Percentiles rank a stretch among this genome's conserved stretches.
phyloP scores from a whole-genome alignment of 2,888 invertebrate genomes.

The Amblyjoppa fuscipennis region DNA sequence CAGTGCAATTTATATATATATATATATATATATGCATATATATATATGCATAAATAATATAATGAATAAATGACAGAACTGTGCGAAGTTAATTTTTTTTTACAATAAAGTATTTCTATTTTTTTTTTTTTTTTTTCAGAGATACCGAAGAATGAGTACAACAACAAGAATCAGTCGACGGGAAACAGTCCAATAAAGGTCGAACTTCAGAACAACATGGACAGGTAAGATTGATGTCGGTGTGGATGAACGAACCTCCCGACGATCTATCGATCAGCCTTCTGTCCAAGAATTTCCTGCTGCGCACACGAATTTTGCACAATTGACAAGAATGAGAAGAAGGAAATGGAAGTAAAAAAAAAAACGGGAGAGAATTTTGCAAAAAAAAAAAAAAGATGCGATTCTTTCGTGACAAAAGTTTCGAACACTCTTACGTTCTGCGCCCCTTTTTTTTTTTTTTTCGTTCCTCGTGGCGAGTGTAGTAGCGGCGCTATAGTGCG shows the following conservation, averaged over 20 bases:
- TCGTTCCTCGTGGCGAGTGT: constrained; percentile 8
- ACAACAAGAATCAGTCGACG: constrained; percentile 90
- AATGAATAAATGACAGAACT: constrained; percentile 1
- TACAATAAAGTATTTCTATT: constrained; percentile 38
- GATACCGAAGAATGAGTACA: constrained; percentile 96
- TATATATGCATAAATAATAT: background rate
- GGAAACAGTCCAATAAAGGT: constrained; percentile 95
- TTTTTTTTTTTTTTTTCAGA: constrained; percentile 89
- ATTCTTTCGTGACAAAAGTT: constrained; percentile 42
- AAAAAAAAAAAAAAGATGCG: constrained; percentile 32
- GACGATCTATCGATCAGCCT: constrained; percentile 49
- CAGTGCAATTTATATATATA: background rate
- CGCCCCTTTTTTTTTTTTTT: constrained; percentile 2
- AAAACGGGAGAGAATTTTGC: constrained; percentile 14
- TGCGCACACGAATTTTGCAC: constrained; percentile 23
- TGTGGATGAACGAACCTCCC: constrained; percentile 25
- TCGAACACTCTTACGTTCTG: constrained; percentile 31
- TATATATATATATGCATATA: too few species aligned
- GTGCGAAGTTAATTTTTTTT: constrained; percentile 9
- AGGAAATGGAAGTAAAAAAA: background rate
- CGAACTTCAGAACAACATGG: constrained; percentile 86
- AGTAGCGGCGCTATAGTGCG: constrained; percentile 15
- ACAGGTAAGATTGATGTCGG: constrained; percentile 83
- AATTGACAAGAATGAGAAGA: background rate
- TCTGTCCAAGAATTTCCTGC: background rate